Conservation (phyloP, 2,797 vertebrate species). For the Heterohyrax brucei region DNA sequence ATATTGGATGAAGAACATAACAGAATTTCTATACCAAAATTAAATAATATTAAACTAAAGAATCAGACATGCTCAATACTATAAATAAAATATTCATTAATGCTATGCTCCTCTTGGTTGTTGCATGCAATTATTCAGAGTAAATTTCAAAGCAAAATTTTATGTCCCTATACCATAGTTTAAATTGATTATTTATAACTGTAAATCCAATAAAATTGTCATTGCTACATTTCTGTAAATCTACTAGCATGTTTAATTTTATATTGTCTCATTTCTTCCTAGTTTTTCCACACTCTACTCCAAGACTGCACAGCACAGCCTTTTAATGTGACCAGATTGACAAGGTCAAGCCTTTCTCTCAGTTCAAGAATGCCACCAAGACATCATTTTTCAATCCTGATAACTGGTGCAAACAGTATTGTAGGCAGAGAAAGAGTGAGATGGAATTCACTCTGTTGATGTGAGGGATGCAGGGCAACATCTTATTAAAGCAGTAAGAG, state of each 20-base stretch:
- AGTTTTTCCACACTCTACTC: background rate
- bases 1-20: conserved; percentile 41
- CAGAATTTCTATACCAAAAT: background rate
- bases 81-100: conserved; percentile 52
- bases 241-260: background rate
- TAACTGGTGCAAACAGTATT: background rate
- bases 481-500: conserved; percentile 19
- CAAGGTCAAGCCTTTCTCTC: background rate
- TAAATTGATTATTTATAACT: background rate
- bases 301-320: background rate
- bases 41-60: conserved; percentile 29
- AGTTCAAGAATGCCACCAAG: background rate
- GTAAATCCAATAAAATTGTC: background rate
- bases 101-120: conserved; percentile 37
- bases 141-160: conserved; percentile 69
- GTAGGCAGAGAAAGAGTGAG: background rate
- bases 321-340: background rate
- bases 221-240: background rate
- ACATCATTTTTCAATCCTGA: background rate
- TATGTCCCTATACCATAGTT: conserved; percentile 46
- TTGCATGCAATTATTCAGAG: conserved; percentile 74
- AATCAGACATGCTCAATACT: conserved; percentile 40
- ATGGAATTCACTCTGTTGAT: conserved; percentile 47
- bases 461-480: background rate
- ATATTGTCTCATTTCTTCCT: background rate